Evolutionary conservation across 2,113 vertebrate species (phyloP), one percentile per base, ranked within the genome.

Genomic region (Eonycteris spelaea): DNA sequence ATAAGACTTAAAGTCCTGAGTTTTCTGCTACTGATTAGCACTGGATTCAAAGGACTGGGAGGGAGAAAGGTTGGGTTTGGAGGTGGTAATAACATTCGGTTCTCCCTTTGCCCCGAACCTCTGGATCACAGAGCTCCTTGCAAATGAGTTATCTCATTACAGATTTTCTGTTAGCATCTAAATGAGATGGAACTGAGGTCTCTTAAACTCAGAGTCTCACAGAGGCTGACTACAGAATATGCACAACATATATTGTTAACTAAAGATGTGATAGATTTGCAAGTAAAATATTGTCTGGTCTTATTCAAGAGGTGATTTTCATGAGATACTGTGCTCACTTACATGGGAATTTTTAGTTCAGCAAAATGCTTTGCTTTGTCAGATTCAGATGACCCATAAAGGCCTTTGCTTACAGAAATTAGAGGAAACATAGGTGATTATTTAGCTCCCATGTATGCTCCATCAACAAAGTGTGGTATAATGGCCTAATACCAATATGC

Each of bases 121-220:
- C 38, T 82, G 73, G n/a, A 71, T 89, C 82, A 86, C n/a, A 96
- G 33, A 94, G 51, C 16, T 96, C 26, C 43, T 96, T 96, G 51
- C 40, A 97, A 97, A 90, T 91, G 74, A 96, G 33, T 95, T 94
- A 22, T 92, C 35, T 95, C 22, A 35, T 90, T 87, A 73, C 8
- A 28, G 53, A 55, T 1, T 35, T 85, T 91, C 40, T 86, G 19
- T 68, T 96, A 90, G 16, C 35, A 94, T 87, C 40, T 55, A 43
- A 80, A 82, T 70, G 43, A 95, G 24, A 65, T 74, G 83, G 90
- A 77, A 82, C 33, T 40, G 33, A 84, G 40, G 15, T 85, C n/a
- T 88, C 43, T 59, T 11, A 97, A 91, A 85, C 2, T 65, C 48
- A 68, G 28, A 80, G 5, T 68, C 51, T 55, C 43, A 28, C 51